A percentile compares a stretch with the other conserved stretches of the same genome.
These are phyloP conservation scores for Sturmia bella DNA, from an alignment of 2,888 invertebrate genomes.

Conservation along the genomic window DNA sequence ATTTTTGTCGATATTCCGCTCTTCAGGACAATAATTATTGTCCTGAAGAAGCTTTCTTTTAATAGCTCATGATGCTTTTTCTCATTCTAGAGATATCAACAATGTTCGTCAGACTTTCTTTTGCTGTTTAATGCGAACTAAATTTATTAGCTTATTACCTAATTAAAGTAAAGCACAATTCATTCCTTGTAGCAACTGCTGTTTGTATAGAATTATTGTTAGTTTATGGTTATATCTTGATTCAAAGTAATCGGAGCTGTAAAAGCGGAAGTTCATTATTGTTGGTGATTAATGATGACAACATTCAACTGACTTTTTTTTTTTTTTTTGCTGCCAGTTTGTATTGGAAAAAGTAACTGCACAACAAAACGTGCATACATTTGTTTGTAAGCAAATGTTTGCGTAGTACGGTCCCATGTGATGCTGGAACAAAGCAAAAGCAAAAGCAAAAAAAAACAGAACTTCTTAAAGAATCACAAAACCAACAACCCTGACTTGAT, in stretches of 20 bases:
- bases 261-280: slow-evolving; percentile 70
- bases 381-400: neutral
- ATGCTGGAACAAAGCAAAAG: slow-evolving; percentile 45
- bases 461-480: slow-evolving; percentile 26
- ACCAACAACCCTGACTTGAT: slow-evolving; percentile 54
- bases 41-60: too few relatives aligned
- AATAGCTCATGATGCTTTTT: too few relatives aligned
- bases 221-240: slow-evolving; percentile 42
- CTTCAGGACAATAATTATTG: too few relatives aligned
- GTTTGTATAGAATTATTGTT: too few relatives aligned
- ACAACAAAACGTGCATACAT: neutral
- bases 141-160: too few relatives aligned
- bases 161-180: too few relatives aligned
- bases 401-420: slow-evolving; percentile 42
- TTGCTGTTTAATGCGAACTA: too few relatives aligned
- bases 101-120: too few relatives aligned
- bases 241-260: slow-evolving; percentile 69
- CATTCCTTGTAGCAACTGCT: too few relatives aligned
- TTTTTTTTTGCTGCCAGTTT: too few relatives aligned
- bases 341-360: slow-evolving; percentile 24
- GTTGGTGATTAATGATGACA: slow-evolving; percentile 70
- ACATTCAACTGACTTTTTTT: slow-evolving; percentile 54
- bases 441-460: slow-evolving; percentile 2
- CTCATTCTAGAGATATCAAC: too few relatives aligned
- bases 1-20: too few relatives aligned